Evolutionary conservation across 2,888 invertebrate genomes (phyloP).

Genomic region (Patella pellucida): DNA sequence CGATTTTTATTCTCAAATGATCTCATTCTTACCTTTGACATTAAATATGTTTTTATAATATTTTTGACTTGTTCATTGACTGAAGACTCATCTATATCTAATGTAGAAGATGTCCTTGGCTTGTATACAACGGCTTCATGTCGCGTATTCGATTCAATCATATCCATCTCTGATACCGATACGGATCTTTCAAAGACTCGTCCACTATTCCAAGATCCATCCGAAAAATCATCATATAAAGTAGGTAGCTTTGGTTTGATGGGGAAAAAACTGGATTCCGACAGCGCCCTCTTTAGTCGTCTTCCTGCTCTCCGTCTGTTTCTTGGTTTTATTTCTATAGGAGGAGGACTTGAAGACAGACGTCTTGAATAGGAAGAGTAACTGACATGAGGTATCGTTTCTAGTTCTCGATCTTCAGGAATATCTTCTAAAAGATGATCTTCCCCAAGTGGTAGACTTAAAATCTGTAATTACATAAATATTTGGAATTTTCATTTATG

Average conservation of each 20-base stretch:
- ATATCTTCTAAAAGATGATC: conserved; percentile 59
- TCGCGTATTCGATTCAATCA: neutral
- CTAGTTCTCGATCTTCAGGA: conserved; percentile 55
- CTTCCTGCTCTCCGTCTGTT: neutral
- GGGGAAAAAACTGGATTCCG: conserved; percentile 24
- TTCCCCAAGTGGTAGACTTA: conserved; percentile 35
- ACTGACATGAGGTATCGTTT: conserved; percentile 18
- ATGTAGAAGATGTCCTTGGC: neutral
- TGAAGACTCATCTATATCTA: conserved; percentile 38
- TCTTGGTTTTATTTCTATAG: conserved; percentile 6
- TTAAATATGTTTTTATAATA: conserved; percentile 39
- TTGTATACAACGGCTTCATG: neutral
- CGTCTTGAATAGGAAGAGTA: conserved; percentile 9
- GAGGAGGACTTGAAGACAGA: neutral
- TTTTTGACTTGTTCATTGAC: conserved; percentile 39
- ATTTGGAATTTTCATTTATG: too few species aligned
- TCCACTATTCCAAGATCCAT: conserved; percentile 31
- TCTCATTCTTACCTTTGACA: conserved; percentile 41
- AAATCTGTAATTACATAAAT: neutral
- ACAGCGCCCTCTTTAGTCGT: conserved; percentile 20
- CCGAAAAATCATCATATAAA: conserved; percentile 31
- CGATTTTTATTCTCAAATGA: too few species aligned
- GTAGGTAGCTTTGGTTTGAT: conserved; percentile 25
- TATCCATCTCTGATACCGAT: conserved; percentile 30
- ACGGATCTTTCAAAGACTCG: conserved; percentile 32